Evolutionary conservation across 2,113 vertebrate genomes (phyloP), one percentile per base, ranked within the genome.

Genomic region (Tylochromis polylepis): DNA sequence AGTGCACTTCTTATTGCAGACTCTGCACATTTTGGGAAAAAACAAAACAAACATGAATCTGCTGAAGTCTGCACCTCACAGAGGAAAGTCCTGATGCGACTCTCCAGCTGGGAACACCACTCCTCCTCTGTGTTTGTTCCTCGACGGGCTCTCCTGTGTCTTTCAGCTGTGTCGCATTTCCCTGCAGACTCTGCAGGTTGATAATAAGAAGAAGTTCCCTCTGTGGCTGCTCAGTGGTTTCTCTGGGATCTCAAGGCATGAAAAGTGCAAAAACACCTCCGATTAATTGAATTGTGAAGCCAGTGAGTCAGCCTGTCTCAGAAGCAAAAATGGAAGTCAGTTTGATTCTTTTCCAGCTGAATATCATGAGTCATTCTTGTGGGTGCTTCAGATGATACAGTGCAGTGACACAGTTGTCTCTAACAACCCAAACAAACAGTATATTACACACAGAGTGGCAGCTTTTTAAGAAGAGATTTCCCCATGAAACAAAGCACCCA

Each of bases 241-340:
- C 85, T 6, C 65, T 18, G 89, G 85, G 89, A 92, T 85, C 49
- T 81, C 3, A 2, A 79, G 82, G 77, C 81, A 60, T 22, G 65
- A 91, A 90, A 93, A 94, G 89, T 83, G 85, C 89, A 92, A 91
- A 90, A 89, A 88, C 77, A 87, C 31, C 7, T 12, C 60, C 3
- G 79, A 43, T 77, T 93, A 88, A 94, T 94, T 95, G 59, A 92
- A 89, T 89, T 83, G 60, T 79, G n/a, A 85, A 90, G 24, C 22
- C 51, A 80, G 80, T 56, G 90, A 89, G 67, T 88, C 77, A 70
- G 29, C 79, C 22, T 3, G 24, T 24, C 65, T 90, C 59, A 41
- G 9, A 20, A 65, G 53, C n/a, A 65, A n/a, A 55, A 29, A 59
- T 31, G 29, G n/a, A 16, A 20, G 43, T 78, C 75, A 22, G n/a